Percentiles rank a stretch among this genome's conserved stretches.
Conservation (phyloP, 2,797 vertebrate genomes). For the Hozukius guyotensis region DNA sequence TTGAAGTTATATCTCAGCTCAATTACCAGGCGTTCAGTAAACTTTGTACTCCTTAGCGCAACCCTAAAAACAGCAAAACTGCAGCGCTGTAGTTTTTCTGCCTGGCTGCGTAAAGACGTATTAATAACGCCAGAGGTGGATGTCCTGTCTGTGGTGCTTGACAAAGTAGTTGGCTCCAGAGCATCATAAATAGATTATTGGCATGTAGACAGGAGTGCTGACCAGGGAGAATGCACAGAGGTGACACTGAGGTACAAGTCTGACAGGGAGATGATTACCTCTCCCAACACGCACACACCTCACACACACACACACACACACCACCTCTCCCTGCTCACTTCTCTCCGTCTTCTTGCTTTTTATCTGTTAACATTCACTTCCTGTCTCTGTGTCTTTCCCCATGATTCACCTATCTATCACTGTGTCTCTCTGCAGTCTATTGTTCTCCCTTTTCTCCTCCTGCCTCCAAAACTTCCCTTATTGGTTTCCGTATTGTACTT, state of each 20-base stretch:
- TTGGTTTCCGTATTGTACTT: not conserved
- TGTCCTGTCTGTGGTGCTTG: conserved; percentile 23
- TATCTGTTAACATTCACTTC: conserved; percentile 33
- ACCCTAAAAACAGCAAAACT: conserved; percentile 16
- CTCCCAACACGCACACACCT: not conserved
- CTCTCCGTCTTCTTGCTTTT: conserved; percentile 4
- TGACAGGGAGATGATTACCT: conserved; percentile 49
- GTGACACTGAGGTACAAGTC: conserved; percentile 62
- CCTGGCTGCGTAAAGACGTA: conserved; percentile 16
- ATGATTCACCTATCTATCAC: conserved; percentile 21
- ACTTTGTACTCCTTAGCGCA: not conserved
- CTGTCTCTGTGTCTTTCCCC: conserved; percentile 1
- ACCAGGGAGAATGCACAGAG: conserved; percentile 55
- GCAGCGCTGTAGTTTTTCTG: conserved; percentile 25
- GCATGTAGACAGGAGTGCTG: conserved; percentile 66
- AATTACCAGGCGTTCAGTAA: not conserved
- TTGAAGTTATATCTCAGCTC: not conserved
- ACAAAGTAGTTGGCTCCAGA: conserved; percentile 51
- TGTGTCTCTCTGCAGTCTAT: not conserved
- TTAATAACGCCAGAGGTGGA: conserved; percentile 26
- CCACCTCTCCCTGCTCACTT: conserved; percentile 8
- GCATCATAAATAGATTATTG: conserved; percentile 72
- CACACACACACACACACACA: too few relatives aligned
- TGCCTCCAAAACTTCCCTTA: conserved; percentile 1
- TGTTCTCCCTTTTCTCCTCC: not conserved